These are phyloP conservation scores for Bimastos eiseni DNA, from an alignment of 2,888 invertebrate genomes.

Conservation along the genomic window DNA sequence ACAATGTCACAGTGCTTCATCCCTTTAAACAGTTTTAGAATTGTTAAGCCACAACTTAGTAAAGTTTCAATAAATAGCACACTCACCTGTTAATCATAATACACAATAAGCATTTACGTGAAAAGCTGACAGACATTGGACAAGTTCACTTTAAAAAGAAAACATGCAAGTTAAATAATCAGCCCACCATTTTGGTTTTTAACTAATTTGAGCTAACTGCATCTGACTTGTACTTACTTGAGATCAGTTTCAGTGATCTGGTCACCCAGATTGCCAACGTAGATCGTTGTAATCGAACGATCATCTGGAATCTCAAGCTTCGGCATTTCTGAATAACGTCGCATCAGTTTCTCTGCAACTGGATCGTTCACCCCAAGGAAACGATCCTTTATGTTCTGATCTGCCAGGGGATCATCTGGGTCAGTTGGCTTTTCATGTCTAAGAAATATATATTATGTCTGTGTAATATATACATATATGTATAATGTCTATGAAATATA, in stretches of 20 bases:
- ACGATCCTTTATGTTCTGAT: conserved; percentile 83
- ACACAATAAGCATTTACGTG: not conserved
- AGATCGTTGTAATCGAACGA: conserved; percentile 90
- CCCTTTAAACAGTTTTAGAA: too few species aligned
- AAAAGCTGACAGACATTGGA: not conserved
- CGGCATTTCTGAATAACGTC: conserved; percentile 88
- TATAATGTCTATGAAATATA: not conserved
- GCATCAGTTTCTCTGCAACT: conserved; percentile 89
- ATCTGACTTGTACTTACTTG: conserved; percentile 60
- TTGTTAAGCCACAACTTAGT: too few species aligned
- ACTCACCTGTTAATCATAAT: too few species aligned
- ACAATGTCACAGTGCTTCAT: too few species aligned
- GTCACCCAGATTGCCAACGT: conserved; percentile 92
- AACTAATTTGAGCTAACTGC: not conserved
- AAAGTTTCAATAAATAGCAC: too few species aligned
- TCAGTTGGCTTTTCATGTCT: conserved; percentile 94
- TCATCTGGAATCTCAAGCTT: conserved; percentile 94
- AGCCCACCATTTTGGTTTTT: not conserved
- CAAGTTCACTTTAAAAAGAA: not conserved
- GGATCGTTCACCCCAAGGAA: conserved; percentile 95
- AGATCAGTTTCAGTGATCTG: conserved; percentile 83
- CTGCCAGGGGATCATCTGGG: conserved; percentile 92
- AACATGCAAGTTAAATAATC: not conserved
- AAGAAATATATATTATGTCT: too few species aligned
- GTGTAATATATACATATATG: not conserved